These are phyloP conservation scores for Gymnothorax reevesii DNA, from an alignment of 2,797 vertebrate species.

Conservation along the genomic window DNA sequence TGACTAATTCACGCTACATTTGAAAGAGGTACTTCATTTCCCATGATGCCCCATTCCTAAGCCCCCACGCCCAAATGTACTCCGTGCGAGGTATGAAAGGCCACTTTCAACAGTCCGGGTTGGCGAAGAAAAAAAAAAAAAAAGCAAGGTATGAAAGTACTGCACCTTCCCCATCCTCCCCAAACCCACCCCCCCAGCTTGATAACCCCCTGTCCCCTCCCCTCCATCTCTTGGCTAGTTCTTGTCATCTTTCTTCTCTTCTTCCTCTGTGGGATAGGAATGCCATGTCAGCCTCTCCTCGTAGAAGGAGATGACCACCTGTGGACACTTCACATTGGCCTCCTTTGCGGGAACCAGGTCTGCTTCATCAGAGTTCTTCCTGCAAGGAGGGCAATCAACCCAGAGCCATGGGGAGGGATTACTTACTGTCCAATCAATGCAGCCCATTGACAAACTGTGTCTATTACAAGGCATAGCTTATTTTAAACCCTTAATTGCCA, in stretches of 20 bases:
- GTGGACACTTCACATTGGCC: conserved; percentile 90
- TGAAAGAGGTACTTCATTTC: conserved; percentile 37
- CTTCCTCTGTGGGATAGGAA: conserved; percentile 93
- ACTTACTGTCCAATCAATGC: too few species aligned
- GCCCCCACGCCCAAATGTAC: not conserved
- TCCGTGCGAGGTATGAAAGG: not conserved
- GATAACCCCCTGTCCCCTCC: conserved; percentile 5
- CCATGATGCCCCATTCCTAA: conserved; percentile 31
- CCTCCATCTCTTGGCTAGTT: conserved; percentile 70
- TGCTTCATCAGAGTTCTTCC: conserved; percentile 95
- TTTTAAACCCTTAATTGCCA: too few species aligned
- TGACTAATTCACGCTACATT: too few species aligned
- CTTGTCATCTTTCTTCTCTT: conserved; percentile 97
- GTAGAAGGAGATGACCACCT: conserved; percentile 98
- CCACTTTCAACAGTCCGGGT: conserved; percentile 9
- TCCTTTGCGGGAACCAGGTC: conserved; percentile 96
- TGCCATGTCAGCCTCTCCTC: conserved; percentile 97
- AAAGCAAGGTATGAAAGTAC: conserved; percentile 13
- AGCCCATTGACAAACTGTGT: not conserved
- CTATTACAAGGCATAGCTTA: too few species aligned
- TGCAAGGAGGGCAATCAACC: conserved; percentile 51
- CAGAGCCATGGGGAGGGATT: too few species aligned
- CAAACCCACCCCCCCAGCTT: not conserved
- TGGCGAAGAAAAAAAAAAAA: not conserved
- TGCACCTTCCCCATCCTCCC: not conserved